Base-by-base conservation (phyloP, 2,888 invertebrate species). In the Dichetophora obliterata region DNA sequence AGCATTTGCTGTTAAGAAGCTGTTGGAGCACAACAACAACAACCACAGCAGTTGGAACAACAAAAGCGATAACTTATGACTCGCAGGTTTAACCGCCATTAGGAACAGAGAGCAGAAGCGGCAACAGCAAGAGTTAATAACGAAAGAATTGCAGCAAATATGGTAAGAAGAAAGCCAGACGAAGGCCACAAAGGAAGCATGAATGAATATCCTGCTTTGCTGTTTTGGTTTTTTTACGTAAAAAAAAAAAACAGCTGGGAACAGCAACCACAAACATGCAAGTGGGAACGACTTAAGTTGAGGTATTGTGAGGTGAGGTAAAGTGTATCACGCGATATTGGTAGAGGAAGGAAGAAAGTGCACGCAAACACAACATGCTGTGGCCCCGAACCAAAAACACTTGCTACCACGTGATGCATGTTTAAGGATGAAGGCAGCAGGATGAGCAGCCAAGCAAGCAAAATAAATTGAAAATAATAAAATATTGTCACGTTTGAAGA, bases 391-490 rank as follows among this genome's bases (percentile, higher is more conserved):
- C 11, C 27, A 68, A 68, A 43, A 68, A 68, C 68, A 68, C 68
- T 68, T 68, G 68, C 50, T 50, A 50, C 27, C 68, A 68, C 68
- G 68, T 68, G 68, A 68, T 68, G 68, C 50, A 68, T 68, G 68
- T 68, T 50, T 50, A 68, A 68, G 24, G 50, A 14, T 27, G n/a
- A 34, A 54, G 27, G n/a, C 14, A 34, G 27, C 11, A 61, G 14
- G 31, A 61, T 5, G 61, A 43, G 50, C 48, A 50, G n/a, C 68
- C n/a, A 19, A 31, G 50, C 48, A n/a, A 50, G 68, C 68, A 50
- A 68, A 68, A 68, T 68, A 83, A 83, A 83, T 82, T 81, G 81
- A 83, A 83, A 82, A 83, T 82, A 82, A 83, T 83, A 82, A 83
- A 83, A 82, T 82, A 83, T 83, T 81, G 82, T 83, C 82, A 82